Percentiles rank a stretch among this genome's conserved stretches.
Conservation (phyloP, 2,113 vertebrate species). For the Theristicus caerulescens region DNA sequence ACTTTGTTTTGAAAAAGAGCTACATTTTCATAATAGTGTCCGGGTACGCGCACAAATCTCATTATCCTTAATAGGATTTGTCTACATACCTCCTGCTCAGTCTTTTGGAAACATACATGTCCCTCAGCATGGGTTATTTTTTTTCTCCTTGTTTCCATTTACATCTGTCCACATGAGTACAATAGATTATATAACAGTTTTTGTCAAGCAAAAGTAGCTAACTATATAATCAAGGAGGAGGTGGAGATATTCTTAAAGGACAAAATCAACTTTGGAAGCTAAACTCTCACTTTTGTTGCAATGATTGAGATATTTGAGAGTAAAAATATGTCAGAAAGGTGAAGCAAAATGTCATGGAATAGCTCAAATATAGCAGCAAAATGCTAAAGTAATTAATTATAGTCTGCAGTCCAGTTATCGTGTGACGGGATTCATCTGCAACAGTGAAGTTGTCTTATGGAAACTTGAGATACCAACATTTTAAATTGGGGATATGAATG, state of each 20-base stretch:
- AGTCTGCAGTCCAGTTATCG: not conserved
- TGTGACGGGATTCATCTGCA: not conserved
- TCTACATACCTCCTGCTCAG: conserved; percentile 70
- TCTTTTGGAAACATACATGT: conserved; percentile 66
- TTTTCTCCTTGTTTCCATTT: conserved; percentile 48
- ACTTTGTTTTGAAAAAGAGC: conserved; percentile 61
- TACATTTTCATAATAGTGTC: conserved; percentile 71
- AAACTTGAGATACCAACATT: not conserved
- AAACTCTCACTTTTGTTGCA: conserved; percentile 5
- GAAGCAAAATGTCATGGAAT: not conserved
- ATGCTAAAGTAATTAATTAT: not conserved
- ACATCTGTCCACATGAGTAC: conserved; percentile 55
- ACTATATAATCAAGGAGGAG: conserved; percentile 1
- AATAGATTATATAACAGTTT: conserved; percentile 60
- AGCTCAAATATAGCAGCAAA: not conserved
- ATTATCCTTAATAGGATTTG: conserved; percentile 79
- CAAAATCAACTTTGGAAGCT: not conserved
- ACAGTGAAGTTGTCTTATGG: not conserved
- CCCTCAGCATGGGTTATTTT: conserved; percentile 60
- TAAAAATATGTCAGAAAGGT: not conserved
- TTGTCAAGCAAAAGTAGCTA: conserved; percentile 37
- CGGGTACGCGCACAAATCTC: conserved; percentile 67
- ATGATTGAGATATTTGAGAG: not conserved
- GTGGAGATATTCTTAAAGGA: not conserved
- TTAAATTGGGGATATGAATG: not conserved